phyloP scores from a whole-genome alignment of 2,888 invertebrate species.

The Pomacea canaliculata region DNA sequence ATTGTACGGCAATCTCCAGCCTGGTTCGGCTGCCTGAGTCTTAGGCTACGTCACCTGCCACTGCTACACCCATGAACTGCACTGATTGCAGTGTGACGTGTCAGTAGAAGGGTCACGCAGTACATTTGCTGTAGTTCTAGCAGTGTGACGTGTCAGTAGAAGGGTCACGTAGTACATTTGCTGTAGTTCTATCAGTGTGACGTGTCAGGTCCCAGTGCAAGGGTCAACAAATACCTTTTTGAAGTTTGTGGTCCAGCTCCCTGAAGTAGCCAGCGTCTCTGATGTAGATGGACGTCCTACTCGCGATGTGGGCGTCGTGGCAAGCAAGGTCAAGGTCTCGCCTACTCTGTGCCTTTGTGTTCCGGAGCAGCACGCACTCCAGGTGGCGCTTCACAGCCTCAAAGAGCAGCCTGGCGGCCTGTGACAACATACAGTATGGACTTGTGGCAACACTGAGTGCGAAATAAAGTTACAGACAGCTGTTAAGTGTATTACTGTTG shows the following conservation, averaged over 20 bases:
- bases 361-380: conserved; percentile 29
- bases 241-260: conserved; percentile 9
- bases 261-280: conserved; percentile 42
- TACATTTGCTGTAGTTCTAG: too few species aligned
- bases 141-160: too few species aligned
- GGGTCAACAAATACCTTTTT: conserved; percentile 21
- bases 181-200: too few species aligned
- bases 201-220: too few species aligned
- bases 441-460: background rate
- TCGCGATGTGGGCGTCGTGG: conserved; percentile 53
- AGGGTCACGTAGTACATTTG: too few species aligned
- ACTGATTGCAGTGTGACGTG: too few species aligned
- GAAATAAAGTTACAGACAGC: background rate
- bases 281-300: conserved; percentile 49
- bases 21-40: too few species aligned
- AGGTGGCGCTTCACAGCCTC: conserved; percentile 47
- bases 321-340: conserved; percentile 34
- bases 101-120: too few species aligned
- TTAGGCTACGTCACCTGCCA: too few species aligned
- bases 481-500: background rate
- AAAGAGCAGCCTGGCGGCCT: conserved; percentile 61
- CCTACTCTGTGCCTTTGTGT: background rate
- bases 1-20: too few species aligned
- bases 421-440: background rate
- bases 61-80: too few species aligned